Evolutionary conservation across 30 jellyfish, hydroid and myxozoan genomes (phyloP).

Genomic region (Pelagia noctiluca): DNA sequence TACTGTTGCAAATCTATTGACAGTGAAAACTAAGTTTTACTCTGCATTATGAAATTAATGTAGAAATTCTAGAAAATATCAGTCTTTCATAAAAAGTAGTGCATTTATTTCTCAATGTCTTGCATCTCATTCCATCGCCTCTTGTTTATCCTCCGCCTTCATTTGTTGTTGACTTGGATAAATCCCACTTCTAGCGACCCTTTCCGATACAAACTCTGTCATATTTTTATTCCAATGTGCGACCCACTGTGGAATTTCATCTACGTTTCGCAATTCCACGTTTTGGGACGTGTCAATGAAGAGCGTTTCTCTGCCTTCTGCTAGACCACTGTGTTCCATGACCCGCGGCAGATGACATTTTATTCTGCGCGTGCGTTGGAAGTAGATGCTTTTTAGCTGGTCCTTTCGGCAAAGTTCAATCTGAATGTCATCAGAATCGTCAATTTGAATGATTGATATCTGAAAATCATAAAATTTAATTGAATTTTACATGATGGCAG

Average conservation of each 20-base stretch:
- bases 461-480: conserved; percentile 15
- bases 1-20: too few relatives aligned
- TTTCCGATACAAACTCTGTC: conserved; percentile 72
- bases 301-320: background rate
- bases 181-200: conserved; percentile 73
- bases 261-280: conserved; percentile 9
- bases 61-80: too few relatives aligned
- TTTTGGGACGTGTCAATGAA: conserved; percentile 42
- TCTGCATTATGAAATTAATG: too few relatives aligned
- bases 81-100: too few relatives aligned
- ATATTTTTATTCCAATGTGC: conserved; percentile 85
- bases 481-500: background rate
- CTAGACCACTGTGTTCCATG: background rate
- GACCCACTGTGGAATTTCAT: conserved; percentile 75
- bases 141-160: background rate
- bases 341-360: conserved; percentile 3
- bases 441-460: conserved; percentile 86
- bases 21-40: too few relatives aligned
- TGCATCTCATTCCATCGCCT: too few relatives aligned
- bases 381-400: conserved; percentile 73
- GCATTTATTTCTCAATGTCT: background rate
- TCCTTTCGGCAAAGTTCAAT: conserved; percentile 40
- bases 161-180: conserved; percentile 43
- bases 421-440: conserved; percentile 61
- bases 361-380: conserved; percentile 56